A percentile compares a stretch with the other conserved stretches of the same genome.
Conservation (phyloP, 2,113 vertebrate genomes). For the Vireo altiloquus region DNA sequence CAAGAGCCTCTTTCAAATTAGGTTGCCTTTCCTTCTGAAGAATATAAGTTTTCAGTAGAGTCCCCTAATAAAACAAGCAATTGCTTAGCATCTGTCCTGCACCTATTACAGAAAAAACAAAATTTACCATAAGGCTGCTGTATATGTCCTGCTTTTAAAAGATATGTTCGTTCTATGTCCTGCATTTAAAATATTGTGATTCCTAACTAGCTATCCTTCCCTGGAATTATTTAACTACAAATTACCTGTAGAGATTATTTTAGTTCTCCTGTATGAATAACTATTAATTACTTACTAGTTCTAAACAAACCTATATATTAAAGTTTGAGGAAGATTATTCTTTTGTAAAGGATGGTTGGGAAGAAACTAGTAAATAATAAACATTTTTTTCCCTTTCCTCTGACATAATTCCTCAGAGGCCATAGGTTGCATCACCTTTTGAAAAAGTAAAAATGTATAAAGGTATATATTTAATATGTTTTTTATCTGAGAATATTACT, state of each 20-base stretch:
- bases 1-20: background rate
- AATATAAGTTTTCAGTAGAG: background rate
- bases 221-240: background rate
- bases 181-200: background rate
- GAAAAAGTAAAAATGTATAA: background rate
- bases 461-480: background rate
- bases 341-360: background rate
- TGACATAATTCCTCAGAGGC: background rate
- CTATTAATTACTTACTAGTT: background rate
- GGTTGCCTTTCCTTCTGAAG: background rate
- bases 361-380: background rate
- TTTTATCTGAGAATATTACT: background rate
- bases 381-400: background rate
- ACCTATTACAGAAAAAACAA: background rate
- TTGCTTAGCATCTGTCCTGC: background rate
- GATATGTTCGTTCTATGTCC: background rate
- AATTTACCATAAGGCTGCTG: rapidly evolving
- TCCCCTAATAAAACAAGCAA: background rate
- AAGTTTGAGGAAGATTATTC: background rate
- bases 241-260: background rate
- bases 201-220: background rate
- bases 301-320: background rate
- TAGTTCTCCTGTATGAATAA: background rate
- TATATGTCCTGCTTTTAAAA: background rate
- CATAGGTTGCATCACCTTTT: background rate